These are phyloP conservation scores for Peromyscus nudipes DNA, from an alignment of 2,797 vertebrate species.

Conservation along the genomic window DNA sequence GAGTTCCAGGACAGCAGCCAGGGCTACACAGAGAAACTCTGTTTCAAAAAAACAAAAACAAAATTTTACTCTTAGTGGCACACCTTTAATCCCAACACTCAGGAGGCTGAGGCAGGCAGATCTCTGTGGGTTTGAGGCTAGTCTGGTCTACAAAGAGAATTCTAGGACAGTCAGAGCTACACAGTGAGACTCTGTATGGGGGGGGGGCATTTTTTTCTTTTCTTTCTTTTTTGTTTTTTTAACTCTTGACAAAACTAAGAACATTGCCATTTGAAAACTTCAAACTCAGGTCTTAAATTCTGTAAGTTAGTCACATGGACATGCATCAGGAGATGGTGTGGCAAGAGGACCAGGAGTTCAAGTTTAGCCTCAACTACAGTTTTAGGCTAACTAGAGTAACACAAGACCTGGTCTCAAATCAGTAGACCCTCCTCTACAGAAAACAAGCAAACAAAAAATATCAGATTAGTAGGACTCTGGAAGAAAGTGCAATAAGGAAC, in stretches of 20 bases:
- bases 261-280: slow-evolving; percentile 25
- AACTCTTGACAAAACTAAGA: slow-evolving; percentile 43
- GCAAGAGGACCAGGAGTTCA: background rate
- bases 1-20: background rate
- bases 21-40: background rate
- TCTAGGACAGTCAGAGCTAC: background rate
- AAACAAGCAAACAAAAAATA: background rate
- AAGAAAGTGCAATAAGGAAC: background rate
- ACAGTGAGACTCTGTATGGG: background rate
- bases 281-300: slow-evolving; percentile 48
- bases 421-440: background rate
- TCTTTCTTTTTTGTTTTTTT: background rate
- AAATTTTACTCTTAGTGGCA: background rate
- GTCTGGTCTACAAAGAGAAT: background rate
- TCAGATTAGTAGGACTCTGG: background rate
- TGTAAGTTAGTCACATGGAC: no score
- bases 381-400: background rate
- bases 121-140: background rate
- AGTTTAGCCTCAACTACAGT: background rate
- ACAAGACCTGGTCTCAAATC: background rate
- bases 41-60: background rate
- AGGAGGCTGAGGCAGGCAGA: background rate
- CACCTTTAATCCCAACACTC: background rate
- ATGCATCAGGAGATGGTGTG: background rate
- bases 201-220: no score